Conservation (phyloP, 2,113 vertebrate genomes). For the Zosterops borbonicus region DNA sequence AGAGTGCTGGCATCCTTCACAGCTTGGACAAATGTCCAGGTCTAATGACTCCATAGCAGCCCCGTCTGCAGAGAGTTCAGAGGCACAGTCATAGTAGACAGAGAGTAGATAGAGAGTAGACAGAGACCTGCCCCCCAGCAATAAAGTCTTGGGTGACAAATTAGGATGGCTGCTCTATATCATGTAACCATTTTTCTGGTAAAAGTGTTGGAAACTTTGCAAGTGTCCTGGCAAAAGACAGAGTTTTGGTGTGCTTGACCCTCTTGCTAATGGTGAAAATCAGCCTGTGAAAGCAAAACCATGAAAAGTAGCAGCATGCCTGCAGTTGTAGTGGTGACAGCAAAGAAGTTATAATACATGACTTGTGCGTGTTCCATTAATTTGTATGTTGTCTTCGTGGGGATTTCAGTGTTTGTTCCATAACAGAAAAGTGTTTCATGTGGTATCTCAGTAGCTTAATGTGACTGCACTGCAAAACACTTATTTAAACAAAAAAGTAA, state of each 20-base stretch:
- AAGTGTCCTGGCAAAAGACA: neutral
- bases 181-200: neutral
- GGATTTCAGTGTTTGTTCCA: neutral
- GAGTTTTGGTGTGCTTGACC: neutral
- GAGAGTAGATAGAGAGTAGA: neutral
- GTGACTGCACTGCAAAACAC: neutral
- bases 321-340: neutral
- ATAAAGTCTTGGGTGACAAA: neutral
- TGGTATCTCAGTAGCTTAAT: neutral
- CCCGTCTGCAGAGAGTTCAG: slow-evolving; percentile 32
- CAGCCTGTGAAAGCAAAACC: neutral
- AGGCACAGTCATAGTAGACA: neutral
- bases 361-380: neutral
- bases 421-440: neutral
- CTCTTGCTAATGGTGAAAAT: neutral
- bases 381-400: neutral
- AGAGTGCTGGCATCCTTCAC: slow-evolving; percentile 42
- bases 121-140: neutral
- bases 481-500: neutral
- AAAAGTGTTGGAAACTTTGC: neutral
- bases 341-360: neutral
- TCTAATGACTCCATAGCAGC: slow-evolving; percentile 49
- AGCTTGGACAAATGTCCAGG: slow-evolving; percentile 52
- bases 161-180: neutral
- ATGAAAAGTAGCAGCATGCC: neutral